Percentiles rank a stretch among this genome's conserved stretches.
Conservation (phyloP, 2,888 invertebrate genomes). For the Galerucella calmariensis region DNA sequence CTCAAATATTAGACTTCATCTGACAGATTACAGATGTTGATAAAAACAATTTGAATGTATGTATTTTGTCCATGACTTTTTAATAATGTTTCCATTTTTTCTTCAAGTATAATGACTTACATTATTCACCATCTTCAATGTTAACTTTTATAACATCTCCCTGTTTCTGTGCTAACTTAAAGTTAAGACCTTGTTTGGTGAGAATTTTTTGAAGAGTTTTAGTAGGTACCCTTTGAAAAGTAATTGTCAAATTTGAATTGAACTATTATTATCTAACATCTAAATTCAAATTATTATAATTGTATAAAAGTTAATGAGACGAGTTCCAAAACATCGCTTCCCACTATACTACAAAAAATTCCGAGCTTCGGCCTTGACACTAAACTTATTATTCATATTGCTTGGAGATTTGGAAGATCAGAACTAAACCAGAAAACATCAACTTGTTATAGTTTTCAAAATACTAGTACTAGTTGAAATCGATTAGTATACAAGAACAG, state of each 20-base stretch:
- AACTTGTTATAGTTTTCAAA: background rate
- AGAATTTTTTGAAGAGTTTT: constrained; percentile 93
- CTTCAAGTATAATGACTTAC: too few relatives aligned
- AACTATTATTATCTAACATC: too few relatives aligned
- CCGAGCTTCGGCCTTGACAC: background rate
- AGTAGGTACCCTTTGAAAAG: too few relatives aligned
- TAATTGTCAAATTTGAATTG: too few relatives aligned
- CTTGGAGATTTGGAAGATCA: background rate
- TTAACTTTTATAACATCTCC: constrained; percentile 79
- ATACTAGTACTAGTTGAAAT: too few relatives aligned
- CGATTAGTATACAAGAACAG: background rate
- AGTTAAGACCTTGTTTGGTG: constrained; percentile 90
- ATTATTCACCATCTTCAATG: constrained; percentile 75
- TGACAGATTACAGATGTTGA: too few relatives aligned
- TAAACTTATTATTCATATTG: background rate
- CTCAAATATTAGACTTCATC: too few relatives aligned
- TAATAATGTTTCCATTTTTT: too few relatives aligned
- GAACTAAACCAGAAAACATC: background rate
- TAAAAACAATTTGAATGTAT: too few relatives aligned
- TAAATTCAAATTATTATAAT: too few relatives aligned
- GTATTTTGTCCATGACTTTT: too few relatives aligned
- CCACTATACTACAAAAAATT: background rate
- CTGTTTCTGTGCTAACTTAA: constrained; percentile 86
- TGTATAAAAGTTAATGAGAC: too few relatives aligned
- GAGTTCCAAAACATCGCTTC: background rate